Conservation (phyloP, 2,888 invertebrate genomes). For the Taphrorychus bicolor region DNA sequence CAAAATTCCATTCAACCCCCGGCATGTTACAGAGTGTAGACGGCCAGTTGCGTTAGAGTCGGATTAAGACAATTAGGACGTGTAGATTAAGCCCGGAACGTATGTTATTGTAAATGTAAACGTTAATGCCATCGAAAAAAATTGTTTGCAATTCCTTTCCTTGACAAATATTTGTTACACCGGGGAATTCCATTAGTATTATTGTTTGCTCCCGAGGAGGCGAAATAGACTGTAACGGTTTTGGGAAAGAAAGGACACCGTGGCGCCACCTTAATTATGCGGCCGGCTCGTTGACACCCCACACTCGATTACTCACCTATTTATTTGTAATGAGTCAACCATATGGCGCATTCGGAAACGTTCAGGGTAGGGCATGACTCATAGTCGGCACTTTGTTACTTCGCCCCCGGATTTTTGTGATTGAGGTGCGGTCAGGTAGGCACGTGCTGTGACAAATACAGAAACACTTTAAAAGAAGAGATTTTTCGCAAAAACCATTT, state of each 20-base stretch:
- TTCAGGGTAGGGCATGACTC: conserved; percentile 24
- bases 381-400: conserved; percentile 29
- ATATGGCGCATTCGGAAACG: conserved; percentile 23
- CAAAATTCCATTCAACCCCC: conserved; percentile 6
- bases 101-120: not conserved
- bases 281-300: conserved; percentile 23
- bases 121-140: not conserved
- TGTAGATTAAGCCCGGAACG: conserved; percentile 14
- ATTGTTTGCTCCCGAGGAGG: not conserved
- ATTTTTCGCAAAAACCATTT: too few species aligned
- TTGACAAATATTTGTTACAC: not conserved
- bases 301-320: not conserved
- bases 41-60: conserved; percentile 25
- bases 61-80: conserved; percentile 28
- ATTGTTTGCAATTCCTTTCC: not conserved
- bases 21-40: conserved; percentile 17
- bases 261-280: conserved; percentile 18
- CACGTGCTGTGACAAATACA: too few species aligned
- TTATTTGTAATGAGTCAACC: conserved; percentile 28
- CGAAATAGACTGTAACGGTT: not conserved
- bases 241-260: not conserved
- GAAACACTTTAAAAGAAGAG: too few species aligned
- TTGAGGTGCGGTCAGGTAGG: not conserved
- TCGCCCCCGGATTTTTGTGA: conserved; percentile 16
- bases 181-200: not conserved